These are phyloP conservation scores for Margarornis squamiger DNA, from an alignment of 2,797 vertebrate genomes.

Conservation along the genomic window DNA sequence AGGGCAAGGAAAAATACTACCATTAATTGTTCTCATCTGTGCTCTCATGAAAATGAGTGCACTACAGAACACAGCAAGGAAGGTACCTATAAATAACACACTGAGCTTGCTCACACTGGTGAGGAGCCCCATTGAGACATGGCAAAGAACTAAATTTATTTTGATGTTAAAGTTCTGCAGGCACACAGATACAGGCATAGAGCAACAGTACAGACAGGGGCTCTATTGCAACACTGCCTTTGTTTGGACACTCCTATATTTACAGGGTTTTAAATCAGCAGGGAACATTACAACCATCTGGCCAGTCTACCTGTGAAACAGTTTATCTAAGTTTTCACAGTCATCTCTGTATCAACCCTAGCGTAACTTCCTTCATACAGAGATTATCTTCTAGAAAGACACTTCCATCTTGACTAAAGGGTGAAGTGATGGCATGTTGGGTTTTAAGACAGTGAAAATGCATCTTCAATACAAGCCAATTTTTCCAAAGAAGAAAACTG, in stretches of 20 bases:
- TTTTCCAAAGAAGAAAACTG: background rate
- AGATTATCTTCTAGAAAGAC: background rate
- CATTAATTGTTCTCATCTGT: background rate
- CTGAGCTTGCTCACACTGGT: background rate
- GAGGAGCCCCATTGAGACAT: background rate
- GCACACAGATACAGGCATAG: background rate
- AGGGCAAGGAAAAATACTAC: background rate
- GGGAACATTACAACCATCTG: rapidly evolving
- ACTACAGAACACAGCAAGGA: background rate
- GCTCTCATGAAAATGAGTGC: background rate
- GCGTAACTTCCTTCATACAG: background rate
- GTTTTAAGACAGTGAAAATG: background rate
- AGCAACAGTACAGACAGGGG: background rate
- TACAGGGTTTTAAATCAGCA: background rate
- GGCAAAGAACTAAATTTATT: background rate
- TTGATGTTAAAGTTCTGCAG: background rate
- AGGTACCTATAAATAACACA: background rate
- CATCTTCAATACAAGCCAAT: background rate
- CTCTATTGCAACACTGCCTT: background rate
- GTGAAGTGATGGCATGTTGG: background rate
- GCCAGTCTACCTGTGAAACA: background rate
- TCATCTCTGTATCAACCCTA: rapidly evolving
- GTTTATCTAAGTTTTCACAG: background rate
- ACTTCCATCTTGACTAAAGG: background rate
- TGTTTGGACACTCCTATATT: background rate